These are phyloP conservation scores for Deladenus siricidicola DNA, from an alignment of 2,888 invertebrate genomes.

Conservation along the genomic window DNA sequence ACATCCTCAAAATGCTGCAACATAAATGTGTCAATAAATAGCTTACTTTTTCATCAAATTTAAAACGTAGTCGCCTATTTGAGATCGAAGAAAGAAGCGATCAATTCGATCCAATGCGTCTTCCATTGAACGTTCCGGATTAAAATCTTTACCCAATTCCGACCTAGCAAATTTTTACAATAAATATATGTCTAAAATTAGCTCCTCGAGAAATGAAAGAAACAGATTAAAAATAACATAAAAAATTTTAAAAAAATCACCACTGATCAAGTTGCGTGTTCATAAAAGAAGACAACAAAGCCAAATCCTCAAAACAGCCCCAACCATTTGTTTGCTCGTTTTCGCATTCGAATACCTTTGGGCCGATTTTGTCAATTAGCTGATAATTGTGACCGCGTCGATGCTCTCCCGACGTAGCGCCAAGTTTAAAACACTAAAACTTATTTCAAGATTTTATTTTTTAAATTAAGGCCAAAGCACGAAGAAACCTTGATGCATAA, in stretches of 20 bases:
- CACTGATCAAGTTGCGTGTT: conserved; percentile 16
- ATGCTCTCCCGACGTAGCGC: conserved; percentile 37
- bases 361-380: conserved; percentile 20
- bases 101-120: conserved; percentile 33
- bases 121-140: conserved; percentile 9
- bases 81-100: conserved; percentile 31
- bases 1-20: no score
- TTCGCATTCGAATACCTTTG: conserved; percentile 9
- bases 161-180: conserved; percentile 16
- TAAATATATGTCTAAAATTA: conserved; percentile 7
- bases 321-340: conserved; percentile 6
- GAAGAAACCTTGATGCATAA: conserved; percentile 17
- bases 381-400: conserved; percentile 39
- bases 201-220: neutral
- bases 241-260: neutral
- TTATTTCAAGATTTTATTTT: neutral
- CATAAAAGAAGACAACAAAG: conserved; percentile 27
- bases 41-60: conserved; percentile 24
- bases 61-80: conserved; percentile 36
- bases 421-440: conserved; percentile 39
- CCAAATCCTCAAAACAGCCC: conserved; percentile 23
- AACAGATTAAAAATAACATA: neutral
- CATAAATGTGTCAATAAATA: no score
- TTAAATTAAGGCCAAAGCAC: neutral
- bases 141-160: conserved; percentile 16